Conservation (phyloP, 2,888 invertebrate species). For the Drosophila subsilvestris region DNA sequence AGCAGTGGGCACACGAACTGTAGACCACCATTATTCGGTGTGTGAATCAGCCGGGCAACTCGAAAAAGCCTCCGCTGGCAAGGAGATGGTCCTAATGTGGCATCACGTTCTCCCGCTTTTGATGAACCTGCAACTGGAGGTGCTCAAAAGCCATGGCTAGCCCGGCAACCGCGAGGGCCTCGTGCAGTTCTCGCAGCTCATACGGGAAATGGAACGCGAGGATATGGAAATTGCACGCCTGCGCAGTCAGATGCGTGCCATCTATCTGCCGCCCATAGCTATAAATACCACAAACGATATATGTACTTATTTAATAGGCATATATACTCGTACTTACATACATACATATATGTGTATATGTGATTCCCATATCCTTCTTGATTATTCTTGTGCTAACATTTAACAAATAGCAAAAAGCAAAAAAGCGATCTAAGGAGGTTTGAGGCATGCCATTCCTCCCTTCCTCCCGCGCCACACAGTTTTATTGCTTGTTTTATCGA, state of each 20-base stretch:
- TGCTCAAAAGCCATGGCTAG: conserved; percentile 94
- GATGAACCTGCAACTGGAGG: conserved; percentile 96
- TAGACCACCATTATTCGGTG: conserved; percentile 88
- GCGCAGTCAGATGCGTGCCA: conserved; percentile 91
- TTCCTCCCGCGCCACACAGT: too few relatives aligned
- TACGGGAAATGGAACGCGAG: conserved; percentile 92
- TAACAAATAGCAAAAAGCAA: too few relatives aligned
- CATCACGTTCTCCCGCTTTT: conserved; percentile 95
- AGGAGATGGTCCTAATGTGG: conserved; percentile 97
- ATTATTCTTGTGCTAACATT: too few relatives aligned
- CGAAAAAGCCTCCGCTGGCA: conserved; percentile 93
- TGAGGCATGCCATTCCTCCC: too few relatives aligned
- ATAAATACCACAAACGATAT: conserved; percentile 88
- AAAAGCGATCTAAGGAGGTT: too few relatives aligned
- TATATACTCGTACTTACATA: too few relatives aligned
- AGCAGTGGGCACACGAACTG: too few relatives aligned
- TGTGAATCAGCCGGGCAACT: conserved; percentile 89
- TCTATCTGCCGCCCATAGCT: conserved; percentile 93
- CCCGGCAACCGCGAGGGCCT: conserved; percentile 94
- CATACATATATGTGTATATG: too few relatives aligned
- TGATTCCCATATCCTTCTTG: too few relatives aligned
- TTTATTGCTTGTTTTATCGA: too few relatives aligned
- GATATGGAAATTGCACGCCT: conserved; percentile 93
- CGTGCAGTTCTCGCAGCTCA: conserved; percentile 93
- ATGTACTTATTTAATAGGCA: too few relatives aligned